These are phyloP conservation scores for Drosophila obscura DNA, from an alignment of 1,140 invertebrate species.

Conservation along the genomic window DNA sequence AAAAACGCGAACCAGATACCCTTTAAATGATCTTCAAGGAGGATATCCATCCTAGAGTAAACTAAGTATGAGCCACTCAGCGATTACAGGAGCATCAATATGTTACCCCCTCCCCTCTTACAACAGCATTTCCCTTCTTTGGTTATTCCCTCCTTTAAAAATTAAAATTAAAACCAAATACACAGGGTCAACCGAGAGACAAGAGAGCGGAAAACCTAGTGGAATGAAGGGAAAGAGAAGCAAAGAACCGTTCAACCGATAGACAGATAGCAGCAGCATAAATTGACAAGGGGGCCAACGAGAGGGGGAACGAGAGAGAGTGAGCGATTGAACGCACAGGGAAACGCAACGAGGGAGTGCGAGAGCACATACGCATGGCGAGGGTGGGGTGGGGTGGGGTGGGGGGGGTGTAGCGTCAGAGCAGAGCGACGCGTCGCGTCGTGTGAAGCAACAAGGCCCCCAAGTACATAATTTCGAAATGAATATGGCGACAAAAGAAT, in stretches of 20 bases:
- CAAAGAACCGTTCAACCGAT: constrained; percentile 26
- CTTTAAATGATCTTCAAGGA: too few species aligned
- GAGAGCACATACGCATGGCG: too few species aligned
- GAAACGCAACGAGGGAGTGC: too few species aligned
- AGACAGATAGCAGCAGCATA: constrained; percentile 56
- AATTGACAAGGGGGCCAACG: constrained; percentile 48
- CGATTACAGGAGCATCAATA: too few species aligned
- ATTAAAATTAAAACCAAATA: constrained; percentile 17
- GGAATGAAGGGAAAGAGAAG: constrained; percentile 26
- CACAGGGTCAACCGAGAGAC: constrained; percentile 54
- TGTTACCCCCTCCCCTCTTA: constrained; percentile 2
- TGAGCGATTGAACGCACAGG: too few species aligned
- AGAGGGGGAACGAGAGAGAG: neutral
- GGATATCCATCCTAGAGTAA: too few species aligned
- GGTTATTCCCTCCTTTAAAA: too few species aligned
- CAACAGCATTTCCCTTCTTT: too few species aligned
- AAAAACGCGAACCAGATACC: too few species aligned
- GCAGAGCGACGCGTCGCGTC: constrained; percentile 44
- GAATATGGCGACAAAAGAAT: constrained; percentile 77
- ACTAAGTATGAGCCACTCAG: too few species aligned
- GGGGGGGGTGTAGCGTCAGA: constrained; percentile 45
- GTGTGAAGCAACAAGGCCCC: constrained; percentile 73
- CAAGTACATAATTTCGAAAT: constrained; percentile 78
- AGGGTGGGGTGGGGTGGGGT: constrained; percentile 16
- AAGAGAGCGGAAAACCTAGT: constrained; percentile 21